Evolutionary conservation across 2,888 invertebrate species (phyloP).

Genomic region (Agrochola lychnidis): DNA sequence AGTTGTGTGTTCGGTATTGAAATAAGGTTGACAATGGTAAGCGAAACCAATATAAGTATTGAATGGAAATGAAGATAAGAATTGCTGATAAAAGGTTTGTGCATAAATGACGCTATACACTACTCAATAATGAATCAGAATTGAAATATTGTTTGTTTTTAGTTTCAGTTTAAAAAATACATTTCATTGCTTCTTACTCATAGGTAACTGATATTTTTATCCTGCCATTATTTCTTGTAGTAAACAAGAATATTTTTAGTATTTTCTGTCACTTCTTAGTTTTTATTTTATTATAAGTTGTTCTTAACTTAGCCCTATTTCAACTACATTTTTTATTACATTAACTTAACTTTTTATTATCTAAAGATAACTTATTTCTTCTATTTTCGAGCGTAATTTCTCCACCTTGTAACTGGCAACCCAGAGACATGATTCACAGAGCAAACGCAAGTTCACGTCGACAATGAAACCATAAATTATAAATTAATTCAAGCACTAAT

Average conservation of each 20-base stretch:
- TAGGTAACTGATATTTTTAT: neutral
- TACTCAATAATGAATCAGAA: conserved; percentile 6
- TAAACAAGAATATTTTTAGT: neutral
- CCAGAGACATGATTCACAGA: conserved; percentile 80
- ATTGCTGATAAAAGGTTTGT: neutral
- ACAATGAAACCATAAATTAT: conserved; percentile 84
- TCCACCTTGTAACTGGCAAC: conserved; percentile 67
- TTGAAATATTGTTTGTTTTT: neutral
- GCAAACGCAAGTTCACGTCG: conserved; percentile 73
- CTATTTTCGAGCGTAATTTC: conserved; percentile 1
- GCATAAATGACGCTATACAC: neutral
- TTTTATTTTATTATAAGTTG: neutral
- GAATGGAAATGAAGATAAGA: conserved; percentile 3
- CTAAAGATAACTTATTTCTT: neutral
- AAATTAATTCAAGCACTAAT: conserved; percentile 84
- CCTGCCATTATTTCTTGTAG: neutral
- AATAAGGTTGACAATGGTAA: neutral
- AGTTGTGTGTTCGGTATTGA: conserved; percentile 13
- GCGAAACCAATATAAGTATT: neutral
- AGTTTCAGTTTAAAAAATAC: neutral
- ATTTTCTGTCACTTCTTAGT: neutral
- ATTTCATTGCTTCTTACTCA: neutral
- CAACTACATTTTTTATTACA: too few relatives aligned
- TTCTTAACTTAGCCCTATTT: neutral
- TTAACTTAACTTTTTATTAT: neutral